A percentile compares a stretch with the other conserved stretches of the same genome.
Evolutionary conservation across 2,113 vertebrate genomes (phyloP).

Genomic region (Fregetta grallaria): DNA sequence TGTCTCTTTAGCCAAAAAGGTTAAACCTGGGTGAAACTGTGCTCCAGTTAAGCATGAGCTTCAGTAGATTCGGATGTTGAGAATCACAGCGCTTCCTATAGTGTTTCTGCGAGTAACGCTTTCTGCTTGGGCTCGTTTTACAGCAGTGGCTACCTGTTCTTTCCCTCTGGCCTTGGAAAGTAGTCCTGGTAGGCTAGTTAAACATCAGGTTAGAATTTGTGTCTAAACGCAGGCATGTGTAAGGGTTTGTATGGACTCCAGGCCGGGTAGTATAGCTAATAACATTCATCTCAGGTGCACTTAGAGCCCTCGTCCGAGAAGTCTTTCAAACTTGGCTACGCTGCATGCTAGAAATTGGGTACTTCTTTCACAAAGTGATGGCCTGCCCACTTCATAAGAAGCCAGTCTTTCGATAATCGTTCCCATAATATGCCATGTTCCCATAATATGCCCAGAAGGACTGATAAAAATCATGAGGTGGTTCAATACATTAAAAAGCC

Average conservation of each 20-base stretch:
- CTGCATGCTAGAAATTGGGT: neutral
- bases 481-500: neutral
- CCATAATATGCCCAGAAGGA: neutral
- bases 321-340: neutral
- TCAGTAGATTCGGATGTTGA: neutral
- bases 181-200: neutral
- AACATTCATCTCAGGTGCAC: neutral
- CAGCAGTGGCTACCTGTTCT: neutral
- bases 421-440: neutral
- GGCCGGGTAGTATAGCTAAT: neutral
- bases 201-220: neutral
- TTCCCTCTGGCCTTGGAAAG: neutral
- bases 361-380: neutral
- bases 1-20: neutral
- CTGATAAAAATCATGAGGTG: neutral
- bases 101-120: accelerated
- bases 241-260: neutral
- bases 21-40: neutral
- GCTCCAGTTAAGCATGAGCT: neutral
- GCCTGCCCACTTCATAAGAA: neutral
- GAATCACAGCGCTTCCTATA: neutral
- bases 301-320: neutral
- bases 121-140: neutral
- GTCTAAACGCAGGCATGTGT: neutral
- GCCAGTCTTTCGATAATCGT: neutral